These are phyloP conservation scores for Rhegmatorhina hoffmannsi DNA, from an alignment of 2,113 vertebrate species.

Conservation along the genomic window DNA sequence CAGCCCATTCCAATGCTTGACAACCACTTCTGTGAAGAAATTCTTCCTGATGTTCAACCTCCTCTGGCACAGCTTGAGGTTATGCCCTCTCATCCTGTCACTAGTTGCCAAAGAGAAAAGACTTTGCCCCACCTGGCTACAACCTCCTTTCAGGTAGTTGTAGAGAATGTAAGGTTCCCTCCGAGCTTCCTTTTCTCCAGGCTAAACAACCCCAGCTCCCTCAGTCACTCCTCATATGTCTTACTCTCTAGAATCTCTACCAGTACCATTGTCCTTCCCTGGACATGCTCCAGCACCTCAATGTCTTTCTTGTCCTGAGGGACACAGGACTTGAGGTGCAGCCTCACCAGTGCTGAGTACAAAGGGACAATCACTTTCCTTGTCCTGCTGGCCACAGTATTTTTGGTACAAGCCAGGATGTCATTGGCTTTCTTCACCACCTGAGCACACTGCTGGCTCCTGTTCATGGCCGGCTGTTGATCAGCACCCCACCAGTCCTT, in stretches of 20 bases:
- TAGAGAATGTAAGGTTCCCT: background rate
- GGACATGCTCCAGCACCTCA: background rate
- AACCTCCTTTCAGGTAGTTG: background rate
- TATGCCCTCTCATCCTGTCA: background rate
- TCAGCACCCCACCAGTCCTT: background rate
- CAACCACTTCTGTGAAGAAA: background rate
- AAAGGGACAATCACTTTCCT: rapidly evolving
- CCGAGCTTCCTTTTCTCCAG: background rate
- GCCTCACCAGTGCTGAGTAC: background rate
- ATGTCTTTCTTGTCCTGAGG: background rate
- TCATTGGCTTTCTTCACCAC: background rate
- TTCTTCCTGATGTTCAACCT: background rate
- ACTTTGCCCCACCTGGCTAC: background rate
- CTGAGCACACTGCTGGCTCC: rapidly evolving
- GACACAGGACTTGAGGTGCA: rapidly evolving
- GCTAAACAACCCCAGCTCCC: background rate
- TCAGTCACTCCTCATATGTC: background rate
- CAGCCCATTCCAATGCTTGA: background rate
- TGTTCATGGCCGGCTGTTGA: background rate
- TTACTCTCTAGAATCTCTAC: background rate
- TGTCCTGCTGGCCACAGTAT: background rate
- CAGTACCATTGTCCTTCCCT: background rate
- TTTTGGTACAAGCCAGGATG: background rate
- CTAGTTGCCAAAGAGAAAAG: background rate
- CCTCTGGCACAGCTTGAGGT: background rate